Evolutionary conservation across 53 echinoderm and acorn worm genomes (phyloP), one percentile per base, ranked within the genome.

Genomic region (Mesocentrotus franciscanus): DNA sequence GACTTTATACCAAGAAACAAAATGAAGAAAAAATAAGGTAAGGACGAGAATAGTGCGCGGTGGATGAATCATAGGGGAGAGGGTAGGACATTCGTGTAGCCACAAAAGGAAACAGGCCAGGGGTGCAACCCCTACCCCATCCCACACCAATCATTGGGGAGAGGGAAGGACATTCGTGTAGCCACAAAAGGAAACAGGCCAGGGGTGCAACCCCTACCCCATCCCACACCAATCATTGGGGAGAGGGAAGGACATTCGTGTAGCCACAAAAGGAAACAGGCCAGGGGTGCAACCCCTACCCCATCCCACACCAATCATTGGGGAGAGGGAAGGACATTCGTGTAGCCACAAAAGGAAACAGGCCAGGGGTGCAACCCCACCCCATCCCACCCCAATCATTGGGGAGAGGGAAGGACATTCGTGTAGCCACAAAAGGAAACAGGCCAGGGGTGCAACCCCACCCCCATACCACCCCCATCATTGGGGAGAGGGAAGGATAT

Each of bases 21-120:
- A 81, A 79, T 5, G 9, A n/a, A 17, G 42, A 42, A 81, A 42
- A 81, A 81, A 81, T 42, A 81, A 18, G 14, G 42, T 36, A 17
- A 36, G 20, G 81, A 81, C 42, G 13, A 81, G 76, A 81, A 81
- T 81, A 81, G 81, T 81, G 17, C 42, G 81, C 42, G 81, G 81
- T 81, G 15, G 36, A 8, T 81, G 81, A 81, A 36, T 81, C 81
- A 81, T 42, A 42, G 42, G 81, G 27, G 27, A 76, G 1, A 12
- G 15, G 42, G 42, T 6, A 81, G 81, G 36, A 20, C 81, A 81
- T 81, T 78, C 6, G 15, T 29, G 72, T 10, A 72, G 27, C 26
- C 64, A 72, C n/a, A 72, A 72, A n/a, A 64, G 20, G 64, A 64
- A 7, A 64, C 5, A 0, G 16, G 64, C 64, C 64, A 49, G 62